Evolutionary conservation across 1,140 invertebrate genomes (phyloP).

Genomic region (Brachionus paranguensis): DNA sequence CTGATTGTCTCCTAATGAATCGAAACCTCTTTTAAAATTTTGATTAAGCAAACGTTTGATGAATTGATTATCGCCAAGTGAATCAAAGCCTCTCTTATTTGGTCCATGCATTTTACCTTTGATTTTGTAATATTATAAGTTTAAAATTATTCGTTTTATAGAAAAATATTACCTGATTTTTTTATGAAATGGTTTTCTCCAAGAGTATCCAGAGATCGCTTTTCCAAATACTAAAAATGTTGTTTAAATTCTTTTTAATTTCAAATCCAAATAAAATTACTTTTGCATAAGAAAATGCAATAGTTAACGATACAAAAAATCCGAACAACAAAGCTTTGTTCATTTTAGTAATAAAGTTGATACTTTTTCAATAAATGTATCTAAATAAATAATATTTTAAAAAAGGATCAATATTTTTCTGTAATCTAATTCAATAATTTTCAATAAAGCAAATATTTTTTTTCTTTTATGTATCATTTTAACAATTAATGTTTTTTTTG

Average conservation of each 20-base stretch:
- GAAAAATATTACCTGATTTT: neutral
- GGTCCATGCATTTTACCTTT: neutral
- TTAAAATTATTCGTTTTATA: no score
- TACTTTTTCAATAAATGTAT: no score
- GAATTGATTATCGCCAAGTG: neutral
- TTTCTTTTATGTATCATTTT: no score
- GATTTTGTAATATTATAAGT: no score
- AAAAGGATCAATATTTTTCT: no score
- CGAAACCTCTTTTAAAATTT: neutral
- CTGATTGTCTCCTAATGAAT: conserved; percentile 25
- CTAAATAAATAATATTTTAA: no score
- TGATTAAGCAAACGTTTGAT: neutral
- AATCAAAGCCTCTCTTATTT: neutral
- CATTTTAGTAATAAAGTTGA: neutral
- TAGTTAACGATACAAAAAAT: neutral
- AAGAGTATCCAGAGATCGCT: neutral
- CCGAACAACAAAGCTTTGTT: neutral
- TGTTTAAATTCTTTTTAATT: no score
- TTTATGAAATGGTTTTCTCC: conserved; percentile 13
- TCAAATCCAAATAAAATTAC: neutral
- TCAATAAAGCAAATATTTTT: no score
- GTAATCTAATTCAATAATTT: no score
- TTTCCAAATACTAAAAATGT: neutral
- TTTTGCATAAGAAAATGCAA: neutral
- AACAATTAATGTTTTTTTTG: no score